A percentile compares a stretch with the other conserved stretches of the same genome.
These are phyloP conservation scores for Octonoba sinensis DNA, from an alignment of 2,888 invertebrate genomes.

Conservation along the genomic window DNA sequence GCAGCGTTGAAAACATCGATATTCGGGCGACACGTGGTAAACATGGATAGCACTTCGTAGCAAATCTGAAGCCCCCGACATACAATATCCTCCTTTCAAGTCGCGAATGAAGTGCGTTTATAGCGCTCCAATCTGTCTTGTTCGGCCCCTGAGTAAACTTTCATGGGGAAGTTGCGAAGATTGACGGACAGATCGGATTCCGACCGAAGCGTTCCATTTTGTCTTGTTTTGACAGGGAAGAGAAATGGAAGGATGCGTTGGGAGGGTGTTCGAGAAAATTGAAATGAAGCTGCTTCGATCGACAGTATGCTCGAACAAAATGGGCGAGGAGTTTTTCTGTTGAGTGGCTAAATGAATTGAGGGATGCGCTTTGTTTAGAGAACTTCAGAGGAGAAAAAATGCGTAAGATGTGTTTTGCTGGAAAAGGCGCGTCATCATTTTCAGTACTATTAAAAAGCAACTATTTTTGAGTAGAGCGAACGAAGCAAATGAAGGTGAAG, in stretches of 20 bases:
- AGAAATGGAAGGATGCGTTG: background rate
- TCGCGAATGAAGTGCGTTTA: background rate
- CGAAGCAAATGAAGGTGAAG: no score
- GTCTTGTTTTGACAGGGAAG: slow-evolving; percentile 20
- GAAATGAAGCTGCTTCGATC: background rate
- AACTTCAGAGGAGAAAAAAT: no score
- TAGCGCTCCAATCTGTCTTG: slow-evolving; percentile 14
- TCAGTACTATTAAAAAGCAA: no score
- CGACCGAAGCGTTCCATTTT: slow-evolving; percentile 12
- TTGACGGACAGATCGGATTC: slow-evolving; percentile 15
- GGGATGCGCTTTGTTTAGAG: no score
- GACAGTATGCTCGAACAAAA: background rate
- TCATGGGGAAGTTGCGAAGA: slow-evolving; percentile 7
- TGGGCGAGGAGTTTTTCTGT: background rate
- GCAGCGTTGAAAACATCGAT: background rate
- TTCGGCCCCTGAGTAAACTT: slow-evolving; percentile 23
- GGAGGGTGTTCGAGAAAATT: background rate
- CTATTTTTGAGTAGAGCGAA: no score
- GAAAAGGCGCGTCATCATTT: no score
- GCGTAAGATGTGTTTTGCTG: no score
- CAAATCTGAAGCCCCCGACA: slow-evolving; percentile 9
- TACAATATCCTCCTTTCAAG: slow-evolving; percentile 12
- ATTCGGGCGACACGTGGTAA: slow-evolving; percentile 1
- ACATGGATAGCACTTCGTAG: slow-evolving; percentile 9
- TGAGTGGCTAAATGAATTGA: background rate